These are phyloP conservation scores for Limnephilus lunatus DNA, from an alignment of 2,888 invertebrate genomes.

Conservation along the genomic window DNA sequence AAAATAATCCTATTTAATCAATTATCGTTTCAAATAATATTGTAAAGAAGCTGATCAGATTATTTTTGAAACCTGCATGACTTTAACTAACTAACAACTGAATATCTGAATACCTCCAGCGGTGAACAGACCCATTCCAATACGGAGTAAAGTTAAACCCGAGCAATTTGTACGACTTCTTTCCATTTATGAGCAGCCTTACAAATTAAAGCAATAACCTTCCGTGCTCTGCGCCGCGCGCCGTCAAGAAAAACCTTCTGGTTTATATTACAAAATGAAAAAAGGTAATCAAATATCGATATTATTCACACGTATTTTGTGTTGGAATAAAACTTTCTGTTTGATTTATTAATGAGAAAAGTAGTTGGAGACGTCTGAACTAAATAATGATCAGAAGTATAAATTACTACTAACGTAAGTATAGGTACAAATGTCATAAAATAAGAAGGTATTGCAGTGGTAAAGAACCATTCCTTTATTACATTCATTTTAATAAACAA, in stretches of 20 bases:
- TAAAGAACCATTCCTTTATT: not conserved
- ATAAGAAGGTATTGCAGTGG: not conserved
- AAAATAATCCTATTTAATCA: not conserved
- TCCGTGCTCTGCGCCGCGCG: not conserved
- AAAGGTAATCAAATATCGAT: not conserved
- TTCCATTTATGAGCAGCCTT: slow-evolving; percentile 20
- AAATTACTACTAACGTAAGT: not conserved
- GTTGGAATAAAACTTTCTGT: not conserved
- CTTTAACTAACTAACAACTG: not conserved
- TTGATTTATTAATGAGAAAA: not conserved
- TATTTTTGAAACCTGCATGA: not conserved
- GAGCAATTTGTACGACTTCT: slow-evolving; percentile 13
- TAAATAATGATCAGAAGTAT: not conserved
- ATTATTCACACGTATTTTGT: not conserved
- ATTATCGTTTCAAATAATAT: not conserved
- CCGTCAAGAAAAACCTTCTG: not conserved
- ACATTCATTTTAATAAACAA: not conserved
- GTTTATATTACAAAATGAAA: not conserved
- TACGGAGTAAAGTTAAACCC: not conserved
- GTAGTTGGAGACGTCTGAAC: not conserved
- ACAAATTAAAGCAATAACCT: slow-evolving; percentile 17
- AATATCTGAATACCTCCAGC: not conserved
- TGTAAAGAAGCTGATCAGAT: not conserved
- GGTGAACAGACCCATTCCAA: not conserved
- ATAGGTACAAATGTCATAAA: not conserved